phyloP scores from a whole-genome alignment of 2,113 vertebrate species.

The Phalacrocorax carbo region DNA sequence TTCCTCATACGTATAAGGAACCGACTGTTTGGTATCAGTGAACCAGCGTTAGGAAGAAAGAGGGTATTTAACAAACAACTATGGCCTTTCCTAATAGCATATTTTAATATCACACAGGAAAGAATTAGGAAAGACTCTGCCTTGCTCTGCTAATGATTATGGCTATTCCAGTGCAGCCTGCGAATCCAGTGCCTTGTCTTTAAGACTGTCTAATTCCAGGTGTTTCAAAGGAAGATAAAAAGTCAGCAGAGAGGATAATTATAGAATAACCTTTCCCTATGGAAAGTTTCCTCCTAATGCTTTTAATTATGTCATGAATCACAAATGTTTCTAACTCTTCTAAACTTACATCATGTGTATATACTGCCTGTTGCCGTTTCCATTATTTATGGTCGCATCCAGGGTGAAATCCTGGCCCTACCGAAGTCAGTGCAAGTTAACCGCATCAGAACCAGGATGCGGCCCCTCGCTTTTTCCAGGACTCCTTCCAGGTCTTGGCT shows the following conservation, averaged over 20 bases:
- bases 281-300: background rate
- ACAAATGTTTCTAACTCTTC: background rate
- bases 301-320: background rate
- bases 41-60: background rate
- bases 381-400: fast-evolving
- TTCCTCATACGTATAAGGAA: fast-evolving
- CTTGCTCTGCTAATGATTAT: background rate
- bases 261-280: background rate
- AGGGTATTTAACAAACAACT: background rate
- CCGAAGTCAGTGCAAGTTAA: background rate
- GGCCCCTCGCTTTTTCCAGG: background rate
- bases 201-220: background rate
- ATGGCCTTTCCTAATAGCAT: background rate
- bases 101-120: background rate
- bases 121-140: background rate
- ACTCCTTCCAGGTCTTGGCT: background rate
- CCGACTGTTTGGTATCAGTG: background rate
- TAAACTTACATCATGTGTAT: background rate
- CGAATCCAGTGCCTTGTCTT: background rate
- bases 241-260: background rate
- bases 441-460: background rate
- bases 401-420: background rate
- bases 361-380: background rate
- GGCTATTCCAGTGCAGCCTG: background rate
- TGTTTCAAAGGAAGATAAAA: slow-evolving; percentile 7